Evolutionary conservation across 53 echinoderm and acorn worm genomes (phyloP), one percentile per base, ranked within the genome.

Genomic region (Stichopus horrens): DNA sequence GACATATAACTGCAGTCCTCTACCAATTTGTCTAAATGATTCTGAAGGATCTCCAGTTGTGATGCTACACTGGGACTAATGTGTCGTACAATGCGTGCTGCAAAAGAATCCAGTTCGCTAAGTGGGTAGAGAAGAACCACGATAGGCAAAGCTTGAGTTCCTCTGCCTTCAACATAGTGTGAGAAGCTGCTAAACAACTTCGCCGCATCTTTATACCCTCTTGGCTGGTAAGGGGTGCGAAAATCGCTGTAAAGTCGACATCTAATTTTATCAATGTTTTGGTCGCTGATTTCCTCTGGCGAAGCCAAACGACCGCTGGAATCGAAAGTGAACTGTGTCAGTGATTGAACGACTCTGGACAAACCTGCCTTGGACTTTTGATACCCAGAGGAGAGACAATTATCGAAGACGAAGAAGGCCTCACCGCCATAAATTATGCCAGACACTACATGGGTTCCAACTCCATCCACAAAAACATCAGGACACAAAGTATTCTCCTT

Each of bases 341-440:
- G 77, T 75, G 1, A 14, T 57, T 52, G 5, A 58, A 57, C 80
- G 53, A 10, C 65, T 77, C 77, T 21, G 66, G 21, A 51, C 85
- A 85, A 85, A 13, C 85, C 52, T 20, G 5, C 19, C 71, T 18
- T n/a, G 20, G 14, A 13, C 71, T 18, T 19, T 18, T 71, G 71
- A 18, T 19, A 71, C 71, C 20, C 18, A 71, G 14, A 7, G 6
- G 71, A 71, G 18, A 71, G 71, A 4, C 14, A 20, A 71, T 76
- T 90, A 54, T 93, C 88, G 21, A 93, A 93, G 9, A 93, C 93
- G 55, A 93, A 93, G 67, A 93, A 88, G 0, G 93, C 90, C 68
- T 93, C 90, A 21, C 82, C 93, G 11, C 93, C 93, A 84, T 90
- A 93, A 22, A 84, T 37, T 11, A 90, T 88, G 9, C 85, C 93